Conservation (phyloP, 2,888 invertebrate species). For the Trisateles emortualis region DNA sequence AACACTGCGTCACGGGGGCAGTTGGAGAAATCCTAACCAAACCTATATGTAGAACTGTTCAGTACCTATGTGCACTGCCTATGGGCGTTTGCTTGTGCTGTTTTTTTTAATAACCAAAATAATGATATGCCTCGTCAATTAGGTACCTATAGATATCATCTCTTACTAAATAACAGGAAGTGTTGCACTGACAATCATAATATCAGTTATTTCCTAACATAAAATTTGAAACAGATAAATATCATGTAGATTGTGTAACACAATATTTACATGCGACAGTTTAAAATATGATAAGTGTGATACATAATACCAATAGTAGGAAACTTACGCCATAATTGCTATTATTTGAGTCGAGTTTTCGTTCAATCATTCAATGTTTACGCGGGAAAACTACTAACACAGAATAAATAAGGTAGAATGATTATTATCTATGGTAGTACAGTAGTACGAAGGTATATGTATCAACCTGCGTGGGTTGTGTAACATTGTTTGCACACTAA, state of each 20-base stretch:
- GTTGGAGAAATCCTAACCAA: no score
- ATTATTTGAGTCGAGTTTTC: not conserved
- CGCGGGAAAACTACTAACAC: not conserved
- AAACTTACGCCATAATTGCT: not conserved
- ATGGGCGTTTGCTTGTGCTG: no score
- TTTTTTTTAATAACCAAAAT: no score
- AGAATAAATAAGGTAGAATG: not conserved
- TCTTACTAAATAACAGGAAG: not conserved
- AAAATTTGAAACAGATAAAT: not conserved
- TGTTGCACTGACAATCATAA: not conserved
- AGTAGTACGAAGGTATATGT: no score
- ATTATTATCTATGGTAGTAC: no score
- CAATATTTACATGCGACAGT: constrained; percentile 9
- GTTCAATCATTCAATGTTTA: not conserved
- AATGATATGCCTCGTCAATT: no score
- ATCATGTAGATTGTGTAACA: not conserved
- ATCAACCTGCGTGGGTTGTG: not conserved
- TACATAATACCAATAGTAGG: not conserved
- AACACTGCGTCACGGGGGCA: no score
- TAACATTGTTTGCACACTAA: not conserved
- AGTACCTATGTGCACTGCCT: no score
- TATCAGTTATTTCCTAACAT: not conserved
- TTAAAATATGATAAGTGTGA: not conserved
- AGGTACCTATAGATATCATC: no score
- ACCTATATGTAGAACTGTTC: no score